phyloP scores from a whole-genome alignment of 2,888 invertebrate species.

The Timema cristinae region DNA sequence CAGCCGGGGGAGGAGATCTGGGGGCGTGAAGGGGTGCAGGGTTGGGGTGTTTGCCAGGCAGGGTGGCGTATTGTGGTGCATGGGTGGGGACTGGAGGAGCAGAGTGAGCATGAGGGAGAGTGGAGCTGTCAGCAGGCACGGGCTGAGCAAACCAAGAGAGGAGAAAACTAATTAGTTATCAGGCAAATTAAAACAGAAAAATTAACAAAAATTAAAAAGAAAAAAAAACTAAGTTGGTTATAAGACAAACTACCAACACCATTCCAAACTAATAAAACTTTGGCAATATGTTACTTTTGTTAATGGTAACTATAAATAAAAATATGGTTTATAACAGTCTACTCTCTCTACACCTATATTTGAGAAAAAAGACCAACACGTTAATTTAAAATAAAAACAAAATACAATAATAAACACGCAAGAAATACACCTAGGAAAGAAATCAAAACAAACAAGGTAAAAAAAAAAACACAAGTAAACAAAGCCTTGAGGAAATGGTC shows the following conservation, averaged over 20 bases:
- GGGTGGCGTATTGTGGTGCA: background rate
- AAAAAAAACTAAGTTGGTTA: background rate
- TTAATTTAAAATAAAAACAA: too few species aligned
- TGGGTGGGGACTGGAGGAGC: conserved; percentile 1
- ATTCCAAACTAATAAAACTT: background rate
- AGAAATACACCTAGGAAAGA: too few species aligned
- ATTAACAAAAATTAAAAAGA: background rate
- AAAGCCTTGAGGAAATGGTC: too few species aligned
- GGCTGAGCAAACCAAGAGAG: conserved; percentile 29
- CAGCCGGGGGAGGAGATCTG: background rate
- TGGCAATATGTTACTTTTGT: too few species aligned
- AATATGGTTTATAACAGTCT: too few species aligned
- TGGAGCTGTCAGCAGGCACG: conserved; percentile 22
- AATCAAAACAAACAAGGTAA: too few species aligned
- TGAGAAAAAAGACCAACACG: too few species aligned
- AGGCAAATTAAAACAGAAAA: conserved; percentile 14
- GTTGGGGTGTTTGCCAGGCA: background rate
- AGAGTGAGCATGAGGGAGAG: background rate
- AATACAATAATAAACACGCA: too few species aligned
- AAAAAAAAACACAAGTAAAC: too few species aligned
- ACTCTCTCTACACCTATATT: too few species aligned
- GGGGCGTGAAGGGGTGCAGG: background rate
- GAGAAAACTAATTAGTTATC: conserved; percentile 15
- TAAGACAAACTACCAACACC: conserved; percentile 5
- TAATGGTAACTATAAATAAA: too few species aligned